A percentile compares a stretch with the other conserved stretches of the same genome.
Conservation (phyloP, 2,797 vertebrate species). For the Mormyrus hasselquistii region DNA sequence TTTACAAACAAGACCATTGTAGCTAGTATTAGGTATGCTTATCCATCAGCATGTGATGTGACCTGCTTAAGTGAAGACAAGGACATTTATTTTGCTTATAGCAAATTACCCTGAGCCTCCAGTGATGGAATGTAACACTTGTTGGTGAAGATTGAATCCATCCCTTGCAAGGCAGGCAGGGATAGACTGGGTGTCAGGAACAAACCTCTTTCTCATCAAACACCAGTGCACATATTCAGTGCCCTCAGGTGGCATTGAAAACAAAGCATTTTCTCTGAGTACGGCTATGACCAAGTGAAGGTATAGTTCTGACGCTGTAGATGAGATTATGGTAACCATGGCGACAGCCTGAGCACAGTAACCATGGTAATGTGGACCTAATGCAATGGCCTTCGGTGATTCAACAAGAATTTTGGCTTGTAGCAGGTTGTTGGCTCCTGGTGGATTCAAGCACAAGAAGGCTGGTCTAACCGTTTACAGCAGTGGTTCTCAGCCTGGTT, state of each 20-base stretch:
- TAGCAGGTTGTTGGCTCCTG: neutral
- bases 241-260: neutral
- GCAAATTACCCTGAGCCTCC: neutral
- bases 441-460: neutral
- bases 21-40: neutral
- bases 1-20: neutral
- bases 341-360: neutral
- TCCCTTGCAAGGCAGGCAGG: neutral
- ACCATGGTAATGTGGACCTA: neutral
- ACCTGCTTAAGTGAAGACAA: neutral
- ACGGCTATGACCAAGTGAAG: neutral
- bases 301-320: neutral
- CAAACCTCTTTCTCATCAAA: neutral
- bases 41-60: neutral
- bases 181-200: neutral
- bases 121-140: neutral
- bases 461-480: neutral
- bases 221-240: neutral
- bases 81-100: neutral
- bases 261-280: neutral
- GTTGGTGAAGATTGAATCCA: neutral
- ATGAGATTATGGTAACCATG: neutral
- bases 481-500: neutral
- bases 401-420: neutral
- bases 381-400: neutral